Conservation (phyloP, 2,797 vertebrate genomes). For the Cetoscarus ocellatus region DNA sequence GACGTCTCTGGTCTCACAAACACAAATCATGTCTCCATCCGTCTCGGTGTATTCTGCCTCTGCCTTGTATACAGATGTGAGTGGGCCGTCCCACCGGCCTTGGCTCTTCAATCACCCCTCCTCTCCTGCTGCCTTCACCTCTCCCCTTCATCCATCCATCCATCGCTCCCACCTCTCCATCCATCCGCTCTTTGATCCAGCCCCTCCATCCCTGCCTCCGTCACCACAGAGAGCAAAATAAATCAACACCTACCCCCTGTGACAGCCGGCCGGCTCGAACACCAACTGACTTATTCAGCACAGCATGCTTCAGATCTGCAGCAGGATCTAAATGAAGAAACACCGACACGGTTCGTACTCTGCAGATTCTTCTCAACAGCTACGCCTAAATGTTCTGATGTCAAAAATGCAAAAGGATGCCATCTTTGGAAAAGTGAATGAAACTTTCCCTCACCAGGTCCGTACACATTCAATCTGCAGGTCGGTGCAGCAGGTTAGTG, state of each 20-base stretch:
- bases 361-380: too few species aligned
- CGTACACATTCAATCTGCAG: too few species aligned
- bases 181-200: conserved; percentile 42
- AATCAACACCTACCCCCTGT: conserved; percentile 48
- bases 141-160: conserved; percentile 30
- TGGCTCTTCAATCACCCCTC: conserved; percentile 65
- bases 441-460: too few species aligned
- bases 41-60: conserved; percentile 35
- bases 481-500: too few species aligned
- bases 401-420: too few species aligned
- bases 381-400: too few species aligned
- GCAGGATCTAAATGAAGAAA: conserved; percentile 29
- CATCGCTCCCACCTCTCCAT: conserved; percentile 30
- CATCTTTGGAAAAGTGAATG: too few species aligned
- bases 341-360: conserved; percentile 6
- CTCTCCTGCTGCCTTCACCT: conserved; percentile 37
- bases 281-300: conserved; percentile 60
- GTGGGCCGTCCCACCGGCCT: conserved; percentile 47
- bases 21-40: conserved; percentile 48
- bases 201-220: conserved; percentile 35
- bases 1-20: not conserved
- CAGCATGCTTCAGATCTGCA: conserved; percentile 33
- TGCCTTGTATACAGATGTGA: conserved; percentile 49
- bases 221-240: conserved; percentile 46
- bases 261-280: conserved; percentile 48